Evolutionary conservation across 2,113 vertebrate species (phyloP).

Genomic region (Trichomycterus rosablanca): DNA sequence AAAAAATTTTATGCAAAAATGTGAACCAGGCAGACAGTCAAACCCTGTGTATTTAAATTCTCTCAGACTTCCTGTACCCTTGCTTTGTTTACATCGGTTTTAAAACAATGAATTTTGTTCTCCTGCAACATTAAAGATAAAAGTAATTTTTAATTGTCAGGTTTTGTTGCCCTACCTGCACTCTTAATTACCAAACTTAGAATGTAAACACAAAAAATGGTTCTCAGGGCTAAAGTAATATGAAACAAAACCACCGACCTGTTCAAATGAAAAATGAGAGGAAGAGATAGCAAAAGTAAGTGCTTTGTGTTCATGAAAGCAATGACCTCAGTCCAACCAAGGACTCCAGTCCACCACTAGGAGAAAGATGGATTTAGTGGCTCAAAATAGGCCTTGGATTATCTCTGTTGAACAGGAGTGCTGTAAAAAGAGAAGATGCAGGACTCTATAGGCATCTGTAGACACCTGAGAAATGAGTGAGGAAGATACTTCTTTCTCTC

Average conservation of each 20-base stretch:
- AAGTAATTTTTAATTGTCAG: no score
- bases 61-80: no score
- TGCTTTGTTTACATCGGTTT: no score
- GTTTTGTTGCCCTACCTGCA: no score
- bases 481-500: conserved; percentile 70
- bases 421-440: conserved; percentile 59
- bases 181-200: no score
- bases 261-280: conserved; percentile 13
- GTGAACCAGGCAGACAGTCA: no score
- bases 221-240: no score
- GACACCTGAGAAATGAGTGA: conserved; percentile 69
- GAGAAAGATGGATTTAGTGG: conserved; percentile 68
- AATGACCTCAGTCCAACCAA: conserved; percentile 68
- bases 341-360: conserved; percentile 63
- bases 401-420: conserved; percentile 68
- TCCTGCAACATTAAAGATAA: no score
- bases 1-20: no score
- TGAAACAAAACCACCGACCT: background rate
- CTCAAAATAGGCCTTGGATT: conserved; percentile 63
- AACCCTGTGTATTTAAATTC: no score
- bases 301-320: conserved; percentile 39
- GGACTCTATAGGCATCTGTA: conserved; percentile 57
- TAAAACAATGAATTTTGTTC: no score
- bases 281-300: conserved; percentile 19
- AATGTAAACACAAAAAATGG: no score